These are phyloP conservation scores for Pseudorectes ferrugineus DNA, from an alignment of 2,113 vertebrate genomes.

Conservation along the genomic window DNA sequence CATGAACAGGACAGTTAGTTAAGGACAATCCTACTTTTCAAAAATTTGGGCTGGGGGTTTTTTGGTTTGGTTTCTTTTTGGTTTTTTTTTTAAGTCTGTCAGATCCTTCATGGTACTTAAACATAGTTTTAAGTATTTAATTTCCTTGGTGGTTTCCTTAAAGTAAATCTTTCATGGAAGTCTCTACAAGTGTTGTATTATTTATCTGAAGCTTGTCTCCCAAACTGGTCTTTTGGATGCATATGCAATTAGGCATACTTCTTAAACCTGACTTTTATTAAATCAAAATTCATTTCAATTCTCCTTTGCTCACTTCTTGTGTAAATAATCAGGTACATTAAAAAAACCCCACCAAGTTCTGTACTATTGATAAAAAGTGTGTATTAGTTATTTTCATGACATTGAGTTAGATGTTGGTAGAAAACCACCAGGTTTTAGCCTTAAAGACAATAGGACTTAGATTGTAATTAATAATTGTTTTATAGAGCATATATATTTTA, in stretches of 20 bases:
- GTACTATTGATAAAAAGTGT: neutral
- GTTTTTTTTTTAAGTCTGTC: neutral
- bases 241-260: neutral
- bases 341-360: neutral
- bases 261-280: neutral
- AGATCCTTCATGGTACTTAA: constrained; percentile 34
- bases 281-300: neutral
- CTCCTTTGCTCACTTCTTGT: neutral
- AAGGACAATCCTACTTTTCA: neutral
- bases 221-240: constrained; percentile 13
- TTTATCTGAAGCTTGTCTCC: constrained; percentile 44
- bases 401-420: neutral
- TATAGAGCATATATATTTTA: neutral
- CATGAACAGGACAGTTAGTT: neutral
- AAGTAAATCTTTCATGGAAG: constrained; percentile 55
- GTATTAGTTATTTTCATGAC: neutral
- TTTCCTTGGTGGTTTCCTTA: constrained; percentile 50
- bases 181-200: constrained; percentile 35
- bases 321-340: neutral
- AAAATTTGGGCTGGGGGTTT: fast-evolving
- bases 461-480: neutral
- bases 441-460: neutral
- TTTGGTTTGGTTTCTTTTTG: neutral
- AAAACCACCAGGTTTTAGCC: neutral
- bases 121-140: constrained; percentile 40